Evolutionary conservation across 2,113 vertebrate genomes (phyloP).

Genomic region (Ochotona princeps): DNA sequence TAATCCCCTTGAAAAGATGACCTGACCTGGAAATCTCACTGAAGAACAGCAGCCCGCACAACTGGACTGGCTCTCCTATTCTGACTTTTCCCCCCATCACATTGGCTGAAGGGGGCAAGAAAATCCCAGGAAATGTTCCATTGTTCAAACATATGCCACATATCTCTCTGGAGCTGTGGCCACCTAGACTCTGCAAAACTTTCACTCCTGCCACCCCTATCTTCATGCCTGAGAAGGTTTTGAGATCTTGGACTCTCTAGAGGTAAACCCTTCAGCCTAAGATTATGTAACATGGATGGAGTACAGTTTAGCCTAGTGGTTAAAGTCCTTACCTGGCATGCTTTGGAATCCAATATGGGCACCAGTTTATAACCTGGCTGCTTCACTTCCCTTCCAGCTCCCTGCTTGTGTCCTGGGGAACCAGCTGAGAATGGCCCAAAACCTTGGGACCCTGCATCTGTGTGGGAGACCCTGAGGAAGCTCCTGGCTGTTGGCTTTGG

Average conservation of each 20-base stretch:
- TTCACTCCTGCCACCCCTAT: background rate
- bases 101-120: background rate
- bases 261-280: background rate
- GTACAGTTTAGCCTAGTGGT: too few species aligned
- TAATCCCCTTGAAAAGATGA: background rate
- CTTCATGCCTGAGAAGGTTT: background rate
- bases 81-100: background rate
- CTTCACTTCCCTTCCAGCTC: too few species aligned
- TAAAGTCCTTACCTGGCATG: too few species aligned
- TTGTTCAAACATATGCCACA: background rate
- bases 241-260: too few species aligned
- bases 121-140: background rate
- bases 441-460: too few species aligned
- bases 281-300: background rate
- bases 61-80: background rate
- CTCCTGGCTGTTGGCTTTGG: too few species aligned
- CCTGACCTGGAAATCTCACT: background rate
- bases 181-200: background rate
- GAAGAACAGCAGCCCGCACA: background rate
- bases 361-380: too few species aligned
- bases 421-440: too few species aligned
- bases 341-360: too few species aligned
- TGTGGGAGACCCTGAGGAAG: too few species aligned
- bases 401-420: too few species aligned
- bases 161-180: background rate